Evolutionary conservation across 2,113 vertebrate species (phyloP).

Genomic region (Tragelaphus strepsiceros): DNA sequence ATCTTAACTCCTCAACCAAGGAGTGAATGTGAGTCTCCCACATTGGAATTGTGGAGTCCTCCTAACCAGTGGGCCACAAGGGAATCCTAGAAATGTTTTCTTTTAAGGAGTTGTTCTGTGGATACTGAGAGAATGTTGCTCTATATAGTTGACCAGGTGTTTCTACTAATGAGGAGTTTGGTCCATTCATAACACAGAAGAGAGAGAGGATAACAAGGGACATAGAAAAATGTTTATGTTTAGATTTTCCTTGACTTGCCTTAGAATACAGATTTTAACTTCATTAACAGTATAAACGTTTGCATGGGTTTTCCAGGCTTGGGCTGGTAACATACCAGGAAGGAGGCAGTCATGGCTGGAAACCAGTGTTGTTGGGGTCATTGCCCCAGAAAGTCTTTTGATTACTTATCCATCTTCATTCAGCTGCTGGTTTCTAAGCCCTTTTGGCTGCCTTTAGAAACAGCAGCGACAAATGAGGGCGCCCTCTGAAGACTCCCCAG

Average conservation of each 20-base stretch:
- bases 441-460: constrained; percentile 23
- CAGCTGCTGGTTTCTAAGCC: neutral
- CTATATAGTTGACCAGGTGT: neutral
- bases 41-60: neutral
- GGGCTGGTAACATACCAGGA: neutral
- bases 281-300: neutral
- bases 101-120: neutral
- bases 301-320: neutral
- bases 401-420: constrained; percentile 26
- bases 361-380: neutral
- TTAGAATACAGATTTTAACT: neutral
- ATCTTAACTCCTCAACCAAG: neutral
- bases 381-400: neutral
- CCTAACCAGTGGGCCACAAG: neutral
- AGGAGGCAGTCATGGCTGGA: neutral
- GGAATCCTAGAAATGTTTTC: neutral
- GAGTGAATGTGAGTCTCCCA: neutral
- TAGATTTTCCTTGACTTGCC: neutral
- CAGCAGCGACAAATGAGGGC: neutral
- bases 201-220: neutral
- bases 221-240: neutral
- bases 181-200: neutral
- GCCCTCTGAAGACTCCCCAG: neutral
- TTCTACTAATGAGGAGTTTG: neutral
- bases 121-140: neutral